Evolutionary conservation across 37 sponge, comb jelly and placozoan genomes (phyloP).

Genomic region (Petrosia ficiformis): DNA sequence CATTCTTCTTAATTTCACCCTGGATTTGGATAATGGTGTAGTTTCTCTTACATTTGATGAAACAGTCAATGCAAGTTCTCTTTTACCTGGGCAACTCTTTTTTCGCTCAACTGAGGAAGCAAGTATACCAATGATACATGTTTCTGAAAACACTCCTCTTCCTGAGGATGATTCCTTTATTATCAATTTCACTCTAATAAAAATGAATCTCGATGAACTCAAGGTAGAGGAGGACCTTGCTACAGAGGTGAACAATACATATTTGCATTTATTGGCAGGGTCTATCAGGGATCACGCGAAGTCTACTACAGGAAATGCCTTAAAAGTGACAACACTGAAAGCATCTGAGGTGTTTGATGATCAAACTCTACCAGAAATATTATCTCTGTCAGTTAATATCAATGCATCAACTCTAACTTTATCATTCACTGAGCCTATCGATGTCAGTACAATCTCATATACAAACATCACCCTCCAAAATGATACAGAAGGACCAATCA

Average conservation of each 20-base stretch:
- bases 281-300: slow-evolving; percentile 46
- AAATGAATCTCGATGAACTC: slow-evolving; percentile 56
- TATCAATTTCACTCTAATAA: slow-evolving; percentile 57
- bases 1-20: slow-evolving; percentile 28
- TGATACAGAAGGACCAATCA: slow-evolving; percentile 31
- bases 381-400: slow-evolving; percentile 52
- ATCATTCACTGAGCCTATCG: slow-evolving; percentile 80
- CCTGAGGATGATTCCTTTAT: slow-evolving; percentile 41
- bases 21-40: slow-evolving; percentile 68
- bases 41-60: slow-evolving; percentile 82
- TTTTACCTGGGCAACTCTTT: slow-evolving; percentile 1
- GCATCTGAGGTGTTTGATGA: slow-evolving; percentile 50
- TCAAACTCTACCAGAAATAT: slow-evolving; percentile 52
- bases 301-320: slow-evolving; percentile 9
- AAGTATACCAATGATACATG: slow-evolving; percentile 11
- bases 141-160: slow-evolving; percentile 17
- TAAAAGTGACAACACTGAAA: slow-evolving; percentile 14
- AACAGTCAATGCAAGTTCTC: slow-evolving; percentile 48
- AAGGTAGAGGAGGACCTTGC: slow-evolving; percentile 66
- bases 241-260: slow-evolving; percentile 40
- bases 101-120: slow-evolving; percentile 30
- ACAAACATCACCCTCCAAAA: slow-evolving; percentile 58
- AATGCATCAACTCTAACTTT: slow-evolving; percentile 53
- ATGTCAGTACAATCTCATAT: slow-evolving; percentile 48
- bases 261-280: slow-evolving; percentile 35